Evolutionary conservation across 1,140 invertebrate genomes (phyloP), one percentile per base, ranked within the genome.

Genomic region (Brachionus koreanus): DNA sequence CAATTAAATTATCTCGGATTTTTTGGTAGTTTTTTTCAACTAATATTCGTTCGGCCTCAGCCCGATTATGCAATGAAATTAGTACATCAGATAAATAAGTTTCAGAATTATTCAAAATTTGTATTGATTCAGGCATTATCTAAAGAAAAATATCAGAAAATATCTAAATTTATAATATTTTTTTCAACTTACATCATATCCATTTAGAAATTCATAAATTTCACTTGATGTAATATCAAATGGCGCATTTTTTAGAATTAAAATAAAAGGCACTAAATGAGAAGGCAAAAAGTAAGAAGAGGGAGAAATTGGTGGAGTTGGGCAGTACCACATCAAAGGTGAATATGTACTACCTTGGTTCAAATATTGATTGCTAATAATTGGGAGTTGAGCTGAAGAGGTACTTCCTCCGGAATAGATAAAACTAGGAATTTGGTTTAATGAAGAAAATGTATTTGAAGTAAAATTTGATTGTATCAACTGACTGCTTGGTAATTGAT

Each of bases 11-110:
- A 84, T 90, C 91, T 83, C 91, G 91, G 12, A 91, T 89, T 35
- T 89, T 88, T 83, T 91, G 90, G 3, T 90, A 87, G 75, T 89
- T 90, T 43, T 88, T 88, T 84, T 88, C 88, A 83, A 87, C 87
- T 49, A 91, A 88, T 79, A 91, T 88, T 46, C 91, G 87, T 84
- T 92, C 91, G 6, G 91, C 91, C 83, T 92, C 87, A 10, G 87
- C 86, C 82, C 90, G 85, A 29, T 89, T 88, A 3, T 88, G 86
- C 76, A 92, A 90, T 13, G 89, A 87, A 7, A 90, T 89, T 9
- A 91, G 84, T 4, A 90, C 89, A 61, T 92, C 91, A 19, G 91
- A 89, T 29, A 88, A 90, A 3, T 90, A 89, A 82, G 90, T 87
- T 83, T 88, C 69, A 84, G 87, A 85, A 10, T 89, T 87, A 63